phyloP scores from a whole-genome alignment of 2,888 invertebrate genomes.

The Phyllotreta striolata region DNA sequence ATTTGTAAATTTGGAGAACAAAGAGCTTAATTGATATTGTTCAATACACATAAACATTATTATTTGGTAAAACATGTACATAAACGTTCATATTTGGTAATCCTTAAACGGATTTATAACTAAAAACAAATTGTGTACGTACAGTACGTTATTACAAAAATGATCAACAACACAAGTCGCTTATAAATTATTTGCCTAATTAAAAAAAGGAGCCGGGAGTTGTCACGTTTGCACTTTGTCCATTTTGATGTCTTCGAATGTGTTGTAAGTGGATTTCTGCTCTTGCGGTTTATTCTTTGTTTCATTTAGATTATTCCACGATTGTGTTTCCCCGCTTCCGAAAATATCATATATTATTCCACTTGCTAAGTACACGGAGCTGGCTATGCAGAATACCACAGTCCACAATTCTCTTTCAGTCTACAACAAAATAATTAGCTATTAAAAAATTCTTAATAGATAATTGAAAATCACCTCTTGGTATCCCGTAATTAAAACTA shows the following conservation, averaged over 20 bases:
- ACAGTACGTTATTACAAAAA: too few relatives aligned
- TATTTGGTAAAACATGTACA: not conserved
- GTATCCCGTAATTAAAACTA: slow-evolving; percentile 56
- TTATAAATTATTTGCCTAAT: not conserved
- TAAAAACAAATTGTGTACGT: too few relatives aligned
- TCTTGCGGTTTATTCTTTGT: slow-evolving; percentile 10
- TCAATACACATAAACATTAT: too few relatives aligned
- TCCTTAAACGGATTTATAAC: slow-evolving; percentile 21
- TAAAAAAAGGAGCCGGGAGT: too few relatives aligned
- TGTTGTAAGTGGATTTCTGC: slow-evolving; percentile 12
- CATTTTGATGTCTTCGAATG: slow-evolving; percentile 21
- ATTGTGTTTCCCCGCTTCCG: slow-evolving; percentile 71
- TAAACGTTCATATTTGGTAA: not conserved
- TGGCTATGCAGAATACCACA: slow-evolving; percentile 76
- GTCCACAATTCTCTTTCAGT: slow-evolving; percentile 73
- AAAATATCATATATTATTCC: slow-evolving; percentile 76
- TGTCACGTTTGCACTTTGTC: slow-evolving; percentile 13
- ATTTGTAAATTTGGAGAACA: too few relatives aligned
- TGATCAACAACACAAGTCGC: not conserved
- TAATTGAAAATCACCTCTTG: slow-evolving; percentile 66
- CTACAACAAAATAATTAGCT: slow-evolving; percentile 68
- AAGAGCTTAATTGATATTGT: too few relatives aligned
- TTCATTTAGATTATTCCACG: slow-evolving; percentile 63
- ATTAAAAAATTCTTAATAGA: slow-evolving; percentile 45
- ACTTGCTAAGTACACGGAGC: slow-evolving; percentile 73